phyloP scores from a whole-genome alignment of 2,888 invertebrate species.

The Rhabditophanes sp. region DNA sequence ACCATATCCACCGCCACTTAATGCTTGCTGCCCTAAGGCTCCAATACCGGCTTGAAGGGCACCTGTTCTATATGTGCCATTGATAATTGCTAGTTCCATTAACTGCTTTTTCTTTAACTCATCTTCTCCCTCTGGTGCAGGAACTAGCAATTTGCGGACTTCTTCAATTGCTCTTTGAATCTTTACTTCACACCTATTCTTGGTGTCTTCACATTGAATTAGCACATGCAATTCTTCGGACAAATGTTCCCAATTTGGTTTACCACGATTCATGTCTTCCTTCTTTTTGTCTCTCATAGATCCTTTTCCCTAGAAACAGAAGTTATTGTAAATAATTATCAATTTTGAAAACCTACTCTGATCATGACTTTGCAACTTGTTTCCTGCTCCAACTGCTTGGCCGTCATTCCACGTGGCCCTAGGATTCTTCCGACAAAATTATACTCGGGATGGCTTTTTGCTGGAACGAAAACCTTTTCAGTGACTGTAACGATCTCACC shows the following conservation, averaged over 20 bases:
- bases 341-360: too few relatives aligned
- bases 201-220: slow-evolving; percentile 93
- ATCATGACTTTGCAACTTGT: slow-evolving; percentile 99
- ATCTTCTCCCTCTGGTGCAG: slow-evolving; percentile 90
- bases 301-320: slow-evolving; percentile 19
- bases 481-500: slow-evolving; percentile 65
- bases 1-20: too few relatives aligned
- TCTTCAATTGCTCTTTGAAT: slow-evolving; percentile 87
- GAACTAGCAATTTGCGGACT: slow-evolving; percentile 88
- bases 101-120: slow-evolving; percentile 97
- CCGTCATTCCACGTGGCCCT: slow-evolving; percentile 98
- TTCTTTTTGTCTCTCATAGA: slow-evolving; percentile 43
- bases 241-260: slow-evolving; percentile 99
- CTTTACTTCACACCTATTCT: slow-evolving; percentile 85
- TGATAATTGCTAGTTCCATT: slow-evolving; percentile 99
- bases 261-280: slow-evolving; percentile 94
- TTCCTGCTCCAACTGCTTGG: slow-evolving; percentile 98
- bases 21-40: too few relatives aligned
- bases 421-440: slow-evolving; percentile 99
- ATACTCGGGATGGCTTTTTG: slow-evolving; percentile 89
- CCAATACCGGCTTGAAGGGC: too few relatives aligned
- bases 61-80: slow-evolving; percentile 81
- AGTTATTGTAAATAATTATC: too few relatives aligned
- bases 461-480: slow-evolving; percentile 98
- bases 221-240: slow-evolving; percentile 87